Evolutionary conservation across 2,888 invertebrate genomes (phyloP).

Genomic region (Lumbricus terrestris): DNA sequence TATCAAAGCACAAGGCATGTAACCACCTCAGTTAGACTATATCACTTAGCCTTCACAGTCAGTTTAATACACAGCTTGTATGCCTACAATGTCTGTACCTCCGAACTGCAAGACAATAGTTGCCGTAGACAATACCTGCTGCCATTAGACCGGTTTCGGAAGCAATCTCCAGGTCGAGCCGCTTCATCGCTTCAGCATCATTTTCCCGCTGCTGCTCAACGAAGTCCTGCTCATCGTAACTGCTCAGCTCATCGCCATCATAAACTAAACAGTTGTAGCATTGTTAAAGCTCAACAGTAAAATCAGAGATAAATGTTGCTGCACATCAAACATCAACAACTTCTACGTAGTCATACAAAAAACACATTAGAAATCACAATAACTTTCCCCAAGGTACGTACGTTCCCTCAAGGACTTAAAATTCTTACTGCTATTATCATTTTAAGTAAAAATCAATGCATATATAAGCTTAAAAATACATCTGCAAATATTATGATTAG

Average conservation of each 20-base stretch:
- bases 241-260: slow-evolving; percentile 17
- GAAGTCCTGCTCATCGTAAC: slow-evolving; percentile 5
- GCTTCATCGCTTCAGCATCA: background rate
- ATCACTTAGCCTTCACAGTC: too few relatives aligned
- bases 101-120: background rate
- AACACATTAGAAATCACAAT: background rate
- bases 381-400: background rate
- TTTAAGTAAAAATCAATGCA: background rate
- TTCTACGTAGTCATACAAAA: background rate
- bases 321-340: background rate
- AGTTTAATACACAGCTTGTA: too few relatives aligned
- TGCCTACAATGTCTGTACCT: too few relatives aligned
- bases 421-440: background rate
- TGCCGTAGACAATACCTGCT: background rate
- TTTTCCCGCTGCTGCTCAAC: background rate
- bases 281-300: background rate
- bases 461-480: too few relatives aligned
- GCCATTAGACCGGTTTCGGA: background rate
- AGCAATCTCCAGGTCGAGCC: slow-evolving; percentile 12
- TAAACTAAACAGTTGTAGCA: background rate
- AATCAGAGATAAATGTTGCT: background rate
- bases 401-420: too few relatives aligned
- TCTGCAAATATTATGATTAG: background rate
- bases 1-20: too few relatives aligned
- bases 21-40: too few relatives aligned